These are phyloP conservation scores for Amyelois transitella DNA, from an alignment of 1,140 invertebrate species.

Conservation along the genomic window DNA sequence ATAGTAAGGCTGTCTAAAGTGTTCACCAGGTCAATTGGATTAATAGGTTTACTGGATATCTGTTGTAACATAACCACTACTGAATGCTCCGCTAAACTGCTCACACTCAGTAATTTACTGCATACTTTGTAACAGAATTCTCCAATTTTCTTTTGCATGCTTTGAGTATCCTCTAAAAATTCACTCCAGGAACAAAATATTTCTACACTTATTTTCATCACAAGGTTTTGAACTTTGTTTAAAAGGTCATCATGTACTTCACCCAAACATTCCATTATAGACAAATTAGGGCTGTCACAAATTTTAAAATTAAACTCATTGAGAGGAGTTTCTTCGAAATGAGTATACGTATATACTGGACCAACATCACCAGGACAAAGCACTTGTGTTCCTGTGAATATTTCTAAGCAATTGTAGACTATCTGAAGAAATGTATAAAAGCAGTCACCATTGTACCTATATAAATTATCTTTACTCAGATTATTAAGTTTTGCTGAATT, in stretches of 20 bases:
- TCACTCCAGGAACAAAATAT: slow-evolving; percentile 68
- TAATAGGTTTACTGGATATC: slow-evolving; percentile 51
- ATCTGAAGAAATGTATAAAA: slow-evolving; percentile 31
- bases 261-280: slow-evolving; percentile 33
- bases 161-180: slow-evolving; percentile 48
- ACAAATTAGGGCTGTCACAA: slow-evolving; percentile 25
- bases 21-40: slow-evolving; percentile 45
- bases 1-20: slow-evolving; percentile 31
- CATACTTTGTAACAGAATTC: slow-evolving; percentile 43
- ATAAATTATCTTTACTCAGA: slow-evolving; percentile 42
- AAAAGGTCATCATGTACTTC: slow-evolving; percentile 39
- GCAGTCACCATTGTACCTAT: slow-evolving; percentile 43
- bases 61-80: slow-evolving; percentile 50
- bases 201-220: slow-evolving; percentile 59
- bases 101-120: slow-evolving; percentile 22
- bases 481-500: slow-evolving; percentile 36
- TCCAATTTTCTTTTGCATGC: slow-evolving; percentile 52
- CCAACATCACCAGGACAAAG: slow-evolving; percentile 21
- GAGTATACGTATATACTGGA: slow-evolving; percentile 42
- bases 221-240: slow-evolving; percentile 39
- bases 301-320: slow-evolving; percentile 19
- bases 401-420: slow-evolving; percentile 33
- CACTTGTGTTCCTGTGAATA: slow-evolving; percentile 26
- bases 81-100: slow-evolving; percentile 39
- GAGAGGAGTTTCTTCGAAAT: slow-evolving; percentile 26